These are phyloP conservation scores for Okapia johnstoni DNA, from an alignment of 2,113 vertebrate species.

Conservation along the genomic window DNA sequence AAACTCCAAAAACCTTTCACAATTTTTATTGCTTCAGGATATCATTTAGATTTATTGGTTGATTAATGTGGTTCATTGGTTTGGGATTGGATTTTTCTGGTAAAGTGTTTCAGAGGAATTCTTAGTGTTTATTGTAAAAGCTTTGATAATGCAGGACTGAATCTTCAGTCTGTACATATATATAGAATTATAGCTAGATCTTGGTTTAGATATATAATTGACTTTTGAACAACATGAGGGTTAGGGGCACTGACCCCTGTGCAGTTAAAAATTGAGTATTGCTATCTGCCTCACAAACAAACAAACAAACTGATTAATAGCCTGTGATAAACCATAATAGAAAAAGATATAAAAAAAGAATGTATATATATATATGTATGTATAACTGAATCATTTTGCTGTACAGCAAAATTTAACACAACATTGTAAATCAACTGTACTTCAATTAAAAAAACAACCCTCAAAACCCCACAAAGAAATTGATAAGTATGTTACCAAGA, in stretches of 20 bases:
- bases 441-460: not conserved
- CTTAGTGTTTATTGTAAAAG: slow-evolving; percentile 8
- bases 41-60: slow-evolving; percentile 4
- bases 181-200: not conserved
- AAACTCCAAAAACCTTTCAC: not conserved
- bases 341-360: not conserved
- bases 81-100: not conserved
- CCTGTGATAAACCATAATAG: not conserved
- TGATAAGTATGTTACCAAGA: not conserved
- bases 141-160: not conserved
- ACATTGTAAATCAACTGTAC: not conserved
- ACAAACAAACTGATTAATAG: not conserved
- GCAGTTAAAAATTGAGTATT: not conserved
- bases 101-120: not conserved
- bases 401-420: not conserved
- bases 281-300: not conserved
- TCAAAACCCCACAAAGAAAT: not conserved
- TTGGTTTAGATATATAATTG: not conserved
- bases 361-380: not conserved
- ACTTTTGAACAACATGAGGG: not conserved
- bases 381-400: not conserved
- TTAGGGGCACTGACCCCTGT: not conserved
- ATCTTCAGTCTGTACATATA: not conserved
- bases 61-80: not conserved
- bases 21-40: not conserved